Evolutionary conservation across 2,113 vertebrate species (phyloP).

Genomic region (Orientallactaga bullata): DNA sequence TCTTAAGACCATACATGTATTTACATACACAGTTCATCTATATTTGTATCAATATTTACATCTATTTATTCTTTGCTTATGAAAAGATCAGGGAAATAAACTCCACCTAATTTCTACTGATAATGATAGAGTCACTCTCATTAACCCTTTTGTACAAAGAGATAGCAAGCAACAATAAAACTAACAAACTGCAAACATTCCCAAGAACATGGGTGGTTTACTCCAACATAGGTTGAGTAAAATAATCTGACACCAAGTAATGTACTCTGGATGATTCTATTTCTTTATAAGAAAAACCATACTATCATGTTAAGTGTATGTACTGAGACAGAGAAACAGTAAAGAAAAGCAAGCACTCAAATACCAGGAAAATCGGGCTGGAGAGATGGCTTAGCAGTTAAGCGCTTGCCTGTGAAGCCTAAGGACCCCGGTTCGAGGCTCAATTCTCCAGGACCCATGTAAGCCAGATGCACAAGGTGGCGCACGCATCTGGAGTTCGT

Average conservation of each 20-base stretch:
- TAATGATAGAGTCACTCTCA: neutral
- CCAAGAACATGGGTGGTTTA: neutral
- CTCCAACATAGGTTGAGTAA: neutral
- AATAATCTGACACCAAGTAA: conserved; percentile 12
- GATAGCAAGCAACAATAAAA: neutral
- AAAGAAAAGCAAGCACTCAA: conserved; percentile 2
- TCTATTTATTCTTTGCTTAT: neutral
- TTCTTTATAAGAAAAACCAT: neutral
- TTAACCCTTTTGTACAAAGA: neutral
- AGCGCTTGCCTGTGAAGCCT: too few relatives aligned
- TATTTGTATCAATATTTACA: neutral
- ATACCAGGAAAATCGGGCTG: neutral
- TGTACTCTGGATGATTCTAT: neutral
- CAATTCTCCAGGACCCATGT: too few relatives aligned
- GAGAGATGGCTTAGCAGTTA: too few relatives aligned
- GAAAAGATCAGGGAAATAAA: conserved; percentile 20
- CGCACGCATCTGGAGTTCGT: too few relatives aligned
- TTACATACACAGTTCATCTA: neutral
- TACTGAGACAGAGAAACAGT: neutral
- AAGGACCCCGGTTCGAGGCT: too few relatives aligned
- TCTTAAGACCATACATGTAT: neutral
- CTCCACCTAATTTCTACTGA: neutral
- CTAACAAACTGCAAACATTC: neutral
- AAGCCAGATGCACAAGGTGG: too few relatives aligned
- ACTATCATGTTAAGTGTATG: neutral